Conservation (phyloP, 2,888 invertebrate species). For the Xylota segnis region DNA sequence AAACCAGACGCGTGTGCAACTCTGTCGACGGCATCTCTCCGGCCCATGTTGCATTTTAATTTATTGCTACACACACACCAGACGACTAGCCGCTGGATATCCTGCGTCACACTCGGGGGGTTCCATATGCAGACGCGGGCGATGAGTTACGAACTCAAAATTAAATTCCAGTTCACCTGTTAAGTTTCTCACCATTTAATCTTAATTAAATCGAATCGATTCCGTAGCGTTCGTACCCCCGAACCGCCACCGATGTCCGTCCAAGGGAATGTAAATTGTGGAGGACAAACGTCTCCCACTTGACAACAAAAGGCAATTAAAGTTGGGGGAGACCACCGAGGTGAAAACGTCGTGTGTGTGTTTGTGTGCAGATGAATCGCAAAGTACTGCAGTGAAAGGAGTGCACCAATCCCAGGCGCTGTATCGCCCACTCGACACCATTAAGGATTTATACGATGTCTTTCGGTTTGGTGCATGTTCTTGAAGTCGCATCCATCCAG, state of each 20-base stretch:
- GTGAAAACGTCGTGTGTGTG: constrained; percentile 13
- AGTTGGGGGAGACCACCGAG: constrained; percentile 59
- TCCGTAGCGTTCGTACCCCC: constrained; percentile 55
- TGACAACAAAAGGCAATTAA: constrained; percentile 75
- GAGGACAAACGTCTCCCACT: constrained; percentile 59
- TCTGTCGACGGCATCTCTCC: background rate
- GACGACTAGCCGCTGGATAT: background rate
- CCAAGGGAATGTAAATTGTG: constrained; percentile 64
- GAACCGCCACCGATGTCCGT: background rate
- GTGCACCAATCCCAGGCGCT: constrained; percentile 17
- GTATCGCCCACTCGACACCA: constrained; percentile 67
- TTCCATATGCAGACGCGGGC: background rate
- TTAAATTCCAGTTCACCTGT: constrained; percentile 79
- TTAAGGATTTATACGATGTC: constrained; percentile 75
- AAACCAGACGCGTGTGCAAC: background rate
- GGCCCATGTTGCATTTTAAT: constrained; percentile 77
- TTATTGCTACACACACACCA: constrained; percentile 69
- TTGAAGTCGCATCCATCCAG: constrained; percentile 28
- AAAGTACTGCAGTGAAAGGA: constrained; percentile 54
- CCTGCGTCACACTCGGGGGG: background rate
- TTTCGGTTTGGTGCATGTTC: constrained; percentile 69
- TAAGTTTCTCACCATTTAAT: constrained; percentile 79
- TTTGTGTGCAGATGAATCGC: constrained; percentile 25
- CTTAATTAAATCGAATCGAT: constrained; percentile 80
- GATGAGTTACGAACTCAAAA: constrained; percentile 71